These are phyloP conservation scores for Eupithecia abbreviata DNA, from an alignment of 2,888 invertebrate genomes.

Conservation along the genomic window DNA sequence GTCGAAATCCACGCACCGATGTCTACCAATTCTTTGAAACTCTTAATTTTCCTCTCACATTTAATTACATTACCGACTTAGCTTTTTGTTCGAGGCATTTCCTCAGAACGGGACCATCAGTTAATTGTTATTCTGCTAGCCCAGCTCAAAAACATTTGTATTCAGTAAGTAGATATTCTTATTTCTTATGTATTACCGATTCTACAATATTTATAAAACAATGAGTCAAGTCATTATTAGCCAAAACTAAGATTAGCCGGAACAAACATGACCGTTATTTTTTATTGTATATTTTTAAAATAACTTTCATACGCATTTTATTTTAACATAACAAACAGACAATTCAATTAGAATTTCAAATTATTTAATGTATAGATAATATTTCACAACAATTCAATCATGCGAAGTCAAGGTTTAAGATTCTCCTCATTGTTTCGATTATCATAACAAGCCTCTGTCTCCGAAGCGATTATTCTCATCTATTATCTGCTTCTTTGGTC, in stretches of 20 bases:
- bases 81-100: conserved; percentile 25
- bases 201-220: neutral
- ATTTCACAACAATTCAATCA: neutral
- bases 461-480: conserved; percentile 59
- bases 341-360: no score
- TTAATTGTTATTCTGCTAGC: conserved; percentile 12
- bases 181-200: neutral
- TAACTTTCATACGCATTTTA: neutral
- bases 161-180: neutral
- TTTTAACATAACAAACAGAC: neutral
- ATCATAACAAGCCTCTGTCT: conserved; percentile 62
- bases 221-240: neutral
- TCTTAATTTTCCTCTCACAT: conserved; percentile 57
- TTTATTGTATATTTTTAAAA: neutral
- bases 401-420: conserved; percentile 47
- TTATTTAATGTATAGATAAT: neutral
- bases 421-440: conserved; percentile 58
- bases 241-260: neutral
- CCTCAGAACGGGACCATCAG: conserved; percentile 7
- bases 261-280: no score
- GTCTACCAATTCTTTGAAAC: conserved; percentile 31
- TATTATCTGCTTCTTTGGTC: conserved; percentile 26
- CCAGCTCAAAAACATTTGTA: neutral
- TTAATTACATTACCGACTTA: conserved; percentile 58
- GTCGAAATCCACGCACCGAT: conserved; percentile 36